Base-by-base conservation (phyloP, 2,888 invertebrate species). In the Heteromyza rotundicornis region DNA sequence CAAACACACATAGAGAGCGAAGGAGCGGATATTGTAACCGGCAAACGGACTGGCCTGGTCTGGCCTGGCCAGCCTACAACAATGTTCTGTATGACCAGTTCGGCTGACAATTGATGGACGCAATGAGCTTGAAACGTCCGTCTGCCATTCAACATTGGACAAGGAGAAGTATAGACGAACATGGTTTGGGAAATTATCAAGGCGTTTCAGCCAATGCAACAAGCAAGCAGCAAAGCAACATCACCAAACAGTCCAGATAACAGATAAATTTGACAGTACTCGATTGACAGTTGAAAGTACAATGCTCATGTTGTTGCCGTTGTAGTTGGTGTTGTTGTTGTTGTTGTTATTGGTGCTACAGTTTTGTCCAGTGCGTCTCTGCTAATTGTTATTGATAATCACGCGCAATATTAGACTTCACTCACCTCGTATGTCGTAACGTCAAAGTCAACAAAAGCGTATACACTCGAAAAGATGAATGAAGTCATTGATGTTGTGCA, bases 371-470 rank as follows among this genome's bases (percentile, higher is more conserved):
- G n/a, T n/a, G n/a, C n/a, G 55, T 52, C 50, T 64, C 47, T 36
- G 69, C 76, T 77, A 76, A 76, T 77, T 77, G 76, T 73, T 77
- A 76, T 77, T 74, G 76, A 77, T 76, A 76, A 76, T 70, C 70
- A 69, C 59, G 57, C 65, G 63, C 69, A 66, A 70, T 70, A 73
- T 76, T 73, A 55, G 60, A 36, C 49, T 59, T 50, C 60, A 57
- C 56, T 60, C 60, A 58, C 23, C 55, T 60, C 49, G 49, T 65
- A 27, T n/a, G n/a, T n/a, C 47, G 47, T 20, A 19, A 19, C 20
- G 47, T 27, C 52, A 27, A 24, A 22, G 52, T 27, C 24, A 52
- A 24, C 52, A 16, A 16, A 3, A 16, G 2, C 52, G 17, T 10
- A 5, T 2, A 7, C 23, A 19, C 32, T 57, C 32, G 22, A 17